phyloP scores from a whole-genome alignment of 2,888 invertebrate genomes.

The Omphaloscelis lunosa region DNA sequence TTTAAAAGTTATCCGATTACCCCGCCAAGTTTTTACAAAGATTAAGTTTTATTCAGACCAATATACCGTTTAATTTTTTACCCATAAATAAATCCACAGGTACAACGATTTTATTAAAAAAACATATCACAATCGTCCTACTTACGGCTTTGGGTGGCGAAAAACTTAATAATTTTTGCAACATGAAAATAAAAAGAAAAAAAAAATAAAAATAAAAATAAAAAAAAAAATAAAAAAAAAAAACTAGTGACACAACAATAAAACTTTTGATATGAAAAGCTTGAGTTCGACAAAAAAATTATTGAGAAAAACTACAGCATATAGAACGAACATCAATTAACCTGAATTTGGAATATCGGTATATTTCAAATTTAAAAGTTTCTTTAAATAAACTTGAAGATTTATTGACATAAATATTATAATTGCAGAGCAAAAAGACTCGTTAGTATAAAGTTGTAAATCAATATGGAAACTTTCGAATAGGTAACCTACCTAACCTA shows the following conservation, averaged over 20 bases:
- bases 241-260: constrained; percentile 24
- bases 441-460: not conserved
- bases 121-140: constrained; percentile 39
- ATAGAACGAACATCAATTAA: constrained; percentile 13
- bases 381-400: not conserved
- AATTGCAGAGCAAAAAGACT: not conserved
- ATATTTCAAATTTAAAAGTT: not conserved
- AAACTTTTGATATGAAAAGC: constrained; percentile 14
- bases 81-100: constrained; percentile 21
- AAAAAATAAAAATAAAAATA: too few relatives aligned
- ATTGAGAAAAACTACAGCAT: constrained; percentile 23
- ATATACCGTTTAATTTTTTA: constrained; percentile 43
- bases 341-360: constrained; percentile 30
- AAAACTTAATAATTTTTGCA: constrained; percentile 44
- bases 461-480: not conserved
- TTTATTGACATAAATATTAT: not conserved
- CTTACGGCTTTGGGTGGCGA: constrained; percentile 21
- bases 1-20: constrained; percentile 30
- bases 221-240: too few relatives aligned
- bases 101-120: constrained; percentile 41
- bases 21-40: constrained; percentile 36
- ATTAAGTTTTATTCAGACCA: constrained; percentile 43
- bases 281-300: constrained; percentile 17
- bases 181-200: too few relatives aligned
- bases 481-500: not conserved